A percentile compares a stretch with the other conserved stretches of the same genome.
These are phyloP conservation scores for Siniperca knerii DNA, from an alignment of 2,113 vertebrate species.

Conservation along the genomic window DNA sequence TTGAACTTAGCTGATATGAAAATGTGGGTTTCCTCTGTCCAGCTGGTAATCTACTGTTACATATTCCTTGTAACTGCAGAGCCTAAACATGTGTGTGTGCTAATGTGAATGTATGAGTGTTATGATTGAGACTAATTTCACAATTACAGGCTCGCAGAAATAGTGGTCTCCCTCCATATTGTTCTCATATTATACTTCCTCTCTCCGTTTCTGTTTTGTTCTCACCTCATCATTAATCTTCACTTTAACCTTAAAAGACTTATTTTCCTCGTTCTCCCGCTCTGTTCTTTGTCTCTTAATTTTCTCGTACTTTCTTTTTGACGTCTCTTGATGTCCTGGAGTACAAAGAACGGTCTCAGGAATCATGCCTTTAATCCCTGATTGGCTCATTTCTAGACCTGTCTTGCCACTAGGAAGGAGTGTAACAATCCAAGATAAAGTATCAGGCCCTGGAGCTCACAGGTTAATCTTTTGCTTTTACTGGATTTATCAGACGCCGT, in stretches of 20 bases:
- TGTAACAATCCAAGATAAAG: conserved; percentile 27
- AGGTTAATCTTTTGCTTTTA: background rate
- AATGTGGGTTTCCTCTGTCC: conserved; percentile 4
- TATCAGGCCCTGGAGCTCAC: background rate
- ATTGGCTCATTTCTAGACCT: conserved; percentile 20
- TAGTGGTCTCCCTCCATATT: background rate
- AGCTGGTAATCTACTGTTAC: conserved; percentile 6
- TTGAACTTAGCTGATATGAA: conserved; percentile 9
- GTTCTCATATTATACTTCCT: conserved; percentile 25
- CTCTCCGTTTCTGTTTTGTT: conserved; percentile 28
- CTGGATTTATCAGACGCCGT: background rate
- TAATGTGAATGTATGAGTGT: conserved; percentile 39
- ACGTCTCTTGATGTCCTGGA: background rate
- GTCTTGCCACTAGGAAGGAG: conserved; percentile 21
- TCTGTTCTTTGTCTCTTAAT: conserved; percentile 6
- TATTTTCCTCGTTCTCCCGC: background rate
- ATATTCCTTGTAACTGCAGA: conserved; percentile 15
- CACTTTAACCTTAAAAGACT: background rate
- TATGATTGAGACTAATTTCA: conserved; percentile 47
- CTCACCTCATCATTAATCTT: conserved; percentile 35
- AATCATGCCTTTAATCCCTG: conserved; percentile 12
- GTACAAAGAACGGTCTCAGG: background rate
- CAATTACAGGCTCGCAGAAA: conserved; percentile 44
- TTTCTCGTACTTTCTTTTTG: background rate
- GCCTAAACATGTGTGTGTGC: conserved; percentile 28